Base-by-base conservation (phyloP, 2,888 invertebrate genomes). In the Aporophyla nigra region DNA sequence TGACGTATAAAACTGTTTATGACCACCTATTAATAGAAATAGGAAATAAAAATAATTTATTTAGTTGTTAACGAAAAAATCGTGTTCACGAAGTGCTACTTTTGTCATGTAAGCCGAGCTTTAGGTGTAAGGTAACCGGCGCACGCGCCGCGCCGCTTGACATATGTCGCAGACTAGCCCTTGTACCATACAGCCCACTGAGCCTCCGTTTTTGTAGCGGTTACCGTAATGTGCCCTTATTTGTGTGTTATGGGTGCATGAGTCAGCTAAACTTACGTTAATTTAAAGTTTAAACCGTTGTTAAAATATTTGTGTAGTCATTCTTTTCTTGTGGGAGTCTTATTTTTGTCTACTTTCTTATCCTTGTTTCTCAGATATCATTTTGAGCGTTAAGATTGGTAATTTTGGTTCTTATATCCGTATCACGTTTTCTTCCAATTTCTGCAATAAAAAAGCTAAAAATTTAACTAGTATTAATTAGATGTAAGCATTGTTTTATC, bases 111-210 rank as follows among this genome's bases (percentile, higher is more conserved):
- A 56, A 76, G 24, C 46, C 43, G n/a, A 19, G 56, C 59, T 59
- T 43, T 33, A 54, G 16, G 43, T 46, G 43, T 46, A 27, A 53
- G 67, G 82, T 89, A 88, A 89, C 90, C 82, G 80, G 82, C 53
- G 88, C 92, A 92, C 92, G 92, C 91, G 93, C 92, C 72, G 46
- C 69, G 63, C 53, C 82, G 49, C 0, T 14, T 86, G 90, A 90
- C 95, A 95, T 93, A 94, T 94, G 95, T 91, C 93, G 90, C 72
- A 21, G 63, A 21, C 74, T 63, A 63, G 66, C 75, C 73, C 69
- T 74, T 49, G 54, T 40, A 43, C 84, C 33, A 43, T 49, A 67
- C 62, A 73, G 43, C 40, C 33, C 74, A 65, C 46, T 69, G 74
- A n/a, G 53, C 68, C 71, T 62, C 27, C 19, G 24, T 68, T 68